Conservation (phyloP, 2,888 invertebrate species). For the Hipparchia semele region DNA sequence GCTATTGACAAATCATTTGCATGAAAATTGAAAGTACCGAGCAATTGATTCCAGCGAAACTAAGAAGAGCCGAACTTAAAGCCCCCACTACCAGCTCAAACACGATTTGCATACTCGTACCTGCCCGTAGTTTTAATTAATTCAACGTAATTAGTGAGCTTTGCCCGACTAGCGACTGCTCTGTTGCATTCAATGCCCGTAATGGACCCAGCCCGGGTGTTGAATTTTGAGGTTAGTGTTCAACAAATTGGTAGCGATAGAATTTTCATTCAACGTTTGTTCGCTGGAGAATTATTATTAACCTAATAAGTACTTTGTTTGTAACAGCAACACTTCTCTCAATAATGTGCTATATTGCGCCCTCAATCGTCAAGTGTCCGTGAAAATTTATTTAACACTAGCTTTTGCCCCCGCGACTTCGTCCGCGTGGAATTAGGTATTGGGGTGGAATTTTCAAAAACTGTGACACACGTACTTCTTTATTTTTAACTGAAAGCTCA, state of each 20-base stretch:
- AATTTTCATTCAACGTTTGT: background rate
- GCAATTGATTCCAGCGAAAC: slow-evolving; percentile 3
- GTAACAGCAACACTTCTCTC: too few relatives aligned
- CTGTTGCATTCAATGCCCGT: slow-evolving; percentile 24
- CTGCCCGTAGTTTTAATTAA: slow-evolving; percentile 52
- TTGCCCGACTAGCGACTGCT: slow-evolving; percentile 48
- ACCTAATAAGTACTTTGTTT: background rate
- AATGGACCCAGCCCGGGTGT: slow-evolving; percentile 25
- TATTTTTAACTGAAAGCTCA: too few relatives aligned
- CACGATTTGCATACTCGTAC: slow-evolving; percentile 41
- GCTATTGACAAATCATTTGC: background rate
- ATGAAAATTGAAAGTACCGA: background rate
- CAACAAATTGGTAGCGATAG: slow-evolving; percentile 7
- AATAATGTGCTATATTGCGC: too few relatives aligned
- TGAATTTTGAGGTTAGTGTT: slow-evolving; percentile 16
- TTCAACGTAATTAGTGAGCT: slow-evolving; percentile 49
- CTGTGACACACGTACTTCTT: too few relatives aligned
- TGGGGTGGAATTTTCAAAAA: too few relatives aligned
- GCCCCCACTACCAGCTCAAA: slow-evolving; percentile 45
- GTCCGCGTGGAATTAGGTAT: too few relatives aligned
- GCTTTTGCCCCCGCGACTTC: too few relatives aligned
- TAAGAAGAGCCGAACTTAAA: slow-evolving; percentile 4
- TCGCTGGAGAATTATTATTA: background rate
- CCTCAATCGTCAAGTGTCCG: too few relatives aligned
- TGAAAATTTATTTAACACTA: too few relatives aligned